These are phyloP conservation scores for Patella caerulea DNA, from an alignment of 2,888 invertebrate species.

Conservation along the genomic window DNA sequence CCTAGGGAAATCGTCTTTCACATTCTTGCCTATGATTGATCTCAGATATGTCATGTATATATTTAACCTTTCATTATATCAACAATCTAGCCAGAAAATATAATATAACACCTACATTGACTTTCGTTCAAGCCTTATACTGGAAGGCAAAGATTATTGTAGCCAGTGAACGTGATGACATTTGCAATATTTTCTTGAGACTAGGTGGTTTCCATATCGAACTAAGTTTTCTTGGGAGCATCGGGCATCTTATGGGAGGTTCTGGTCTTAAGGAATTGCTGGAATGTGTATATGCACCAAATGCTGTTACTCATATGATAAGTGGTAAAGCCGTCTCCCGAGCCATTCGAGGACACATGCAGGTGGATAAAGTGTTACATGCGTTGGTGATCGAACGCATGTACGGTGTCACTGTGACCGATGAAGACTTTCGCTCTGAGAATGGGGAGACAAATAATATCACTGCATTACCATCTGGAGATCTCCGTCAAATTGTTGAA, in stretches of 20 bases:
- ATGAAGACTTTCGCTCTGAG: too few relatives aligned
- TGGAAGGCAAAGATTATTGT: constrained; percentile 1
- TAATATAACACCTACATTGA: constrained; percentile 15
- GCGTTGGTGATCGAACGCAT: too few relatives aligned
- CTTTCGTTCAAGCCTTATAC: constrained; percentile 12
- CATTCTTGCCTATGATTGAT: constrained; percentile 25
- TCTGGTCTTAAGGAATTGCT: not conserved
- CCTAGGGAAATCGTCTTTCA: constrained; percentile 15
- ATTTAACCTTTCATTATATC: constrained; percentile 22
- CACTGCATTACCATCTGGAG: too few relatives aligned
- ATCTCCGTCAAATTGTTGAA: too few relatives aligned
- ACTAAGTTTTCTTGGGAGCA: not conserved
- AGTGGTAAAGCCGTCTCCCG: not conserved
- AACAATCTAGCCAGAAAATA: constrained; percentile 17
- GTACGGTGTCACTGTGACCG: too few relatives aligned
- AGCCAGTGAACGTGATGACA: not conserved
- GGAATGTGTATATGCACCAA: not conserved
- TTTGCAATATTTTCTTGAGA: not conserved
- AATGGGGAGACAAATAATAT: too few relatives aligned
- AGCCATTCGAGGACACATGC: not conserved
- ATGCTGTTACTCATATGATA: not conserved
- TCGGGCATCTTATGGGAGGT: not conserved
- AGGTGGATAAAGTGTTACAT: not conserved
- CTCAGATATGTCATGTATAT: constrained; percentile 27
- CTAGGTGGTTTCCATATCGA: not conserved